Percentiles rank a stretch among this genome's conserved stretches.
Conservation (phyloP, 2,113 vertebrate species). For the Austrofundulus limnaeus region DNA sequence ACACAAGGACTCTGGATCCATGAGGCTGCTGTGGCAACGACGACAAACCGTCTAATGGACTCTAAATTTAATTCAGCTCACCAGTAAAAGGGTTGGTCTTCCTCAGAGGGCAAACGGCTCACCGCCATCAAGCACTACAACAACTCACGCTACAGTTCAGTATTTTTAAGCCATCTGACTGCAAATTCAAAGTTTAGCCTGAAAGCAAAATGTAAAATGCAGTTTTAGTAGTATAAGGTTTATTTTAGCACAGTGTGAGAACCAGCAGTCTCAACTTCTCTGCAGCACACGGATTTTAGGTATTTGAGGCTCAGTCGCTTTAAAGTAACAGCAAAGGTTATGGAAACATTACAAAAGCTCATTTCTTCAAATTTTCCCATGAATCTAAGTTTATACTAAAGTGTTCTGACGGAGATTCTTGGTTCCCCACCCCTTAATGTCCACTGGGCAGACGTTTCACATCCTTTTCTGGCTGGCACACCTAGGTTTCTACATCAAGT, state of each 20-base stretch:
- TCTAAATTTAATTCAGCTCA: conserved; percentile 67
- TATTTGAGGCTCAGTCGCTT: conserved; percentile 16
- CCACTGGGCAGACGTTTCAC: conserved; percentile 38
- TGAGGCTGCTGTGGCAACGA: conserved; percentile 50
- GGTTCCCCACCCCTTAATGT: conserved; percentile 37
- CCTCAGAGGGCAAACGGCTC: conserved; percentile 23
- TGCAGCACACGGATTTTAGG: conserved; percentile 1
- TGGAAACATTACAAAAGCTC: conserved; percentile 9
- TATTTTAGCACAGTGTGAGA: neutral
- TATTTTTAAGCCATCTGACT: neutral
- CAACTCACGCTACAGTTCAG: neutral
- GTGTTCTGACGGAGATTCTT: conserved; percentile 26
- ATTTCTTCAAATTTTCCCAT: conserved; percentile 38
- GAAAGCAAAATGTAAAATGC: neutral
- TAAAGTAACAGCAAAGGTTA: conserved; percentile 21
- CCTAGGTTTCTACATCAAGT: conserved; percentile 31
- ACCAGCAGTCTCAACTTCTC: conserved; percentile 10
- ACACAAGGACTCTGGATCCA: conserved; percentile 44
- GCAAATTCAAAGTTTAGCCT: neutral
- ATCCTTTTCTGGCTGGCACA: conserved; percentile 57
- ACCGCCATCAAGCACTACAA: conserved; percentile 2
- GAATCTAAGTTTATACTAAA: conserved; percentile 34
- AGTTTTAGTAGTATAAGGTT: neutral
- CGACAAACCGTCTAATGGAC: conserved; percentile 63
- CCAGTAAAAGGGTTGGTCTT: conserved; percentile 13